A percentile compares a stretch with the other conserved stretches of the same genome.
phyloP scores from a whole-genome alignment of 2,888 invertebrate genomes.

The Lithophane semibrunnea region DNA sequence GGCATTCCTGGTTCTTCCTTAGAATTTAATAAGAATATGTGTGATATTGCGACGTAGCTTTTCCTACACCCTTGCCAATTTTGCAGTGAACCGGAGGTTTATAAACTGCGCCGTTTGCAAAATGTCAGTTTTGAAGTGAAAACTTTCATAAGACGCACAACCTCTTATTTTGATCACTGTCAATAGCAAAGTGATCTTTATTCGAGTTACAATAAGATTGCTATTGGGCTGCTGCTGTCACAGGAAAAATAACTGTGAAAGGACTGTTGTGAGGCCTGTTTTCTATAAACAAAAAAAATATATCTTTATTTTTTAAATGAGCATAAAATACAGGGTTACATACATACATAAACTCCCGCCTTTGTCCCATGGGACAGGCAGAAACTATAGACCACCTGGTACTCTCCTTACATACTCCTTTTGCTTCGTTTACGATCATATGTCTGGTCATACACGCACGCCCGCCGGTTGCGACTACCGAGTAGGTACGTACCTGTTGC shows the following conservation, averaged over 20 bases:
- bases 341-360: no score
- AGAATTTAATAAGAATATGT: slow-evolving; percentile 35
- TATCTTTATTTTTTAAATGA: no score
- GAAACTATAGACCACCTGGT: no score
- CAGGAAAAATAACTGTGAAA: neutral
- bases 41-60: slow-evolving; percentile 1
- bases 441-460: no score
- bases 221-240: neutral
- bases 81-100: neutral
- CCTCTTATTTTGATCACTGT: neutral
- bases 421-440: no score
- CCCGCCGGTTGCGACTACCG: no score
- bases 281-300: neutral
- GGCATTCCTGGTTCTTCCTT: slow-evolving; percentile 2
- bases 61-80: neutral
- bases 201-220: neutral
- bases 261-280: neutral
- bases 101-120: neutral
- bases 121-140: neutral
- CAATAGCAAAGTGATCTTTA: neutral
- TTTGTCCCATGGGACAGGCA: no score
- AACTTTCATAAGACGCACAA: no score
- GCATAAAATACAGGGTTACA: no score
- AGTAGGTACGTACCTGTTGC: no score
- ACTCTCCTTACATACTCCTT: no score